phyloP scores from a whole-genome alignment of 2,888 invertebrate species.

The Sphinx pinastri region DNA sequence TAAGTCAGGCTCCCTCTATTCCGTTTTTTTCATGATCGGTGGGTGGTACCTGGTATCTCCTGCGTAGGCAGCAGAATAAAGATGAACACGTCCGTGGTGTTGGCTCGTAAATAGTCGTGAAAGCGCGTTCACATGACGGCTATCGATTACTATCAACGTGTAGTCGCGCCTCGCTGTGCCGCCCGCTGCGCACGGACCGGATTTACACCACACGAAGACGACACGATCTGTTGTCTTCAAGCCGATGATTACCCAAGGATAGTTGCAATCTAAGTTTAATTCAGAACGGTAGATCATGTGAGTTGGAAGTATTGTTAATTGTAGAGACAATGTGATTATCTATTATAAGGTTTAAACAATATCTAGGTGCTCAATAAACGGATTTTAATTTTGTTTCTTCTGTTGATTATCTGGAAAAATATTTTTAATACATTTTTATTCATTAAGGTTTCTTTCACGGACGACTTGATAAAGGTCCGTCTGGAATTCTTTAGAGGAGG shows the following conservation, averaged over 20 bases:
- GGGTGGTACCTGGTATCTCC: constrained; percentile 11
- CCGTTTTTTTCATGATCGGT: background rate
- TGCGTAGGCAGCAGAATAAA: constrained; percentile 61
- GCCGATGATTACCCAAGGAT: background rate
- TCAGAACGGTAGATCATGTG: no score
- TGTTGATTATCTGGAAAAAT: no score
- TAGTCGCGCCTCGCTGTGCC: constrained; percentile 57
- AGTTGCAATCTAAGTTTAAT: no score
- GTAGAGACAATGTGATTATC: no score
- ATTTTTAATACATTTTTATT: no score
- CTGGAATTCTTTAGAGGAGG: no score
- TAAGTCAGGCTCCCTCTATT: background rate
- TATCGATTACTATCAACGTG: constrained; percentile 70
- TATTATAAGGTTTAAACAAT: no score
- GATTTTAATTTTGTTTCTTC: no score
- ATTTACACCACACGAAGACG: constrained; percentile 27
- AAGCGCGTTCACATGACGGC: constrained; percentile 45
- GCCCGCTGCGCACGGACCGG: constrained; percentile 56
- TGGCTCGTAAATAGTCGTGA: constrained; percentile 62
- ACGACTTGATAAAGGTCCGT: no score
- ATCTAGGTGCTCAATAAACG: no score
- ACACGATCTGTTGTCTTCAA: background rate
- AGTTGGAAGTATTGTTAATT: no score
- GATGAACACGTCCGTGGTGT: constrained; percentile 51
- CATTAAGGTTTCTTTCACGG: no score